Percentiles rank a stretch among this genome's conserved stretches.
These are phyloP conservation scores for Halocynthia aurantium DNA, from an alignment of 23 tunicate species.

Conservation along the genomic window DNA sequence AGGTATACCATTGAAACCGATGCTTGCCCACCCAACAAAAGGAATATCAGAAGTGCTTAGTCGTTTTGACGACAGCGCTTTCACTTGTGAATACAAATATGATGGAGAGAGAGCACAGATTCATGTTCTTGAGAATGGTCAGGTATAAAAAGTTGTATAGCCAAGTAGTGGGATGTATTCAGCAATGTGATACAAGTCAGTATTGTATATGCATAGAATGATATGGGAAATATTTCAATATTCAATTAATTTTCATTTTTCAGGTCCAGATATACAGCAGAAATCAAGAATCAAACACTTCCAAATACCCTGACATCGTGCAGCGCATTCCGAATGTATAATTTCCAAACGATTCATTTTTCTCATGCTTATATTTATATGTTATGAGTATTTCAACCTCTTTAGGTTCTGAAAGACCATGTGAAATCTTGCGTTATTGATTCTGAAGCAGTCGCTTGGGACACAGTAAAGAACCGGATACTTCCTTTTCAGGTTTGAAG, in stretches of 20 bases:
- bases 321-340: slow-evolving; percentile 52
- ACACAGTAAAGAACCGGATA: slow-evolving; percentile 68
- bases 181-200: neutral
- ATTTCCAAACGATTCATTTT: too few relatives aligned
- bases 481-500: slow-evolving; percentile 86
- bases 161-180: neutral
- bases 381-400: neutral
- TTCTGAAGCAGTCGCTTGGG: slow-evolving; percentile 99
- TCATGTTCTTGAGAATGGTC: slow-evolving; percentile 72
- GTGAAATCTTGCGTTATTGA: slow-evolving; percentile 93
- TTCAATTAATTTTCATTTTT: neutral
- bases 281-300: slow-evolving; percentile 94
- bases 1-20: slow-evolving; percentile 90
- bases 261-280: slow-evolving; percentile 82
- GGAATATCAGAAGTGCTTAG: slow-evolving; percentile 79
- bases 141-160: slow-evolving; percentile 11
- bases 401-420: slow-evolving; percentile 47
- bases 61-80: slow-evolving; percentile 76
- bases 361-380: too few relatives aligned
- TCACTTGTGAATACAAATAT: slow-evolving; percentile 96
- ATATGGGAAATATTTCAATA: neutral
- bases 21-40: slow-evolving; percentile 99
- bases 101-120: slow-evolving; percentile 99
- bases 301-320: slow-evolving; percentile 98
- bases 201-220: neutral